A percentile compares a stretch with the other conserved stretches of the same genome.
These are phyloP conservation scores for Clavelina lepadiformis DNA, from an alignment of 23 tunicate genomes.

Conservation along the genomic window DNA sequence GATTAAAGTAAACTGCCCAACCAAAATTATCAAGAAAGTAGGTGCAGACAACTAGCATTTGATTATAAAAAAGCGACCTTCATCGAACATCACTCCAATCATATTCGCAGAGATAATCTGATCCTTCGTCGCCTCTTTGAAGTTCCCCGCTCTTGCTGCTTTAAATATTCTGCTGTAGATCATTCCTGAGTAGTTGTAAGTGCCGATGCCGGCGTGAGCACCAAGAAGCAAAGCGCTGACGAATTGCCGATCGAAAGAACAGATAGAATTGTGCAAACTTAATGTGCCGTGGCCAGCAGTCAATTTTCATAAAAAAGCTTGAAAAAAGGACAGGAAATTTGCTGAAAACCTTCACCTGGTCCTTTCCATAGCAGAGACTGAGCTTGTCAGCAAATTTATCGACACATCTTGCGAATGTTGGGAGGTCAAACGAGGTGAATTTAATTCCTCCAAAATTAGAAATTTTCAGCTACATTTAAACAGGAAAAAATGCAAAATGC, in stretches of 20 bases:
- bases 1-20: too few species aligned
- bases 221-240: conserved; percentile 61
- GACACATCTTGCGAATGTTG: conserved; percentile 50
- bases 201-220: conserved; percentile 60
- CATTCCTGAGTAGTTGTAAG: conserved; percentile 82
- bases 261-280: not conserved
- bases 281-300: too few species aligned
- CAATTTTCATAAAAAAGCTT: too few species aligned
- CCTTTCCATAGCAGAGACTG: conserved; percentile 53
- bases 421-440: conserved; percentile 54
- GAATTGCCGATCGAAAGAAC: conserved; percentile 48
- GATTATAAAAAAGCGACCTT: too few species aligned
- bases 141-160: conserved; percentile 33
- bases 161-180: conserved; percentile 35
- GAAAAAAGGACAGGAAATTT: not conserved
- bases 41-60: too few species aligned
- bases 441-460: conserved; percentile 83
- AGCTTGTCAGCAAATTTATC: conserved; percentile 48
- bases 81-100: conserved; percentile 21
- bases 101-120: conserved; percentile 41
- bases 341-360: conserved; percentile 37
- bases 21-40: too few species aligned
- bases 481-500: too few species aligned
- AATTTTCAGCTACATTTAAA: conserved; percentile 26
- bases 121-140: conserved; percentile 9